These are phyloP conservation scores for Oligia strigilis DNA, from an alignment of 2,888 invertebrate species.

Conservation along the genomic window DNA sequence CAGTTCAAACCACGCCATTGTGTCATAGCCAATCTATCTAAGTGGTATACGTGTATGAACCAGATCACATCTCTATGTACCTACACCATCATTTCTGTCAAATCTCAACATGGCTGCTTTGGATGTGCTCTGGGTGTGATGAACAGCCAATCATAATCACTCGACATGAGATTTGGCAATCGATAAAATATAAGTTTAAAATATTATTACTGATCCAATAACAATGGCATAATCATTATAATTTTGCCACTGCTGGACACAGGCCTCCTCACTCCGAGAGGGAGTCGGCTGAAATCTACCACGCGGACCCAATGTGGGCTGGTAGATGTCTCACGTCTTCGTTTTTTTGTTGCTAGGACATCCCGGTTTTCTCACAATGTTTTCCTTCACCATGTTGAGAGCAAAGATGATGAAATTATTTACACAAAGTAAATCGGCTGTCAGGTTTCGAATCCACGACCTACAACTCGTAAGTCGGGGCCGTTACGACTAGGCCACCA, in stretches of 20 bases:
- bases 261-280: no score
- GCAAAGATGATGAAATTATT: no score
- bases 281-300: no score
- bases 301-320: background rate
- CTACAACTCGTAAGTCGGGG: background rate
- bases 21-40: no score
- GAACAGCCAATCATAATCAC: background rate
- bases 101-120: background rate
- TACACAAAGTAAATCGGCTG: background rate
- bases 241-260: no score
- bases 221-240: background rate
- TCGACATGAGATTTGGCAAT: background rate
- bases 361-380: background rate
- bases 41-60: background rate
- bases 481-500: no score
- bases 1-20: background rate
- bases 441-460: background rate
- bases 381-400: background rate
- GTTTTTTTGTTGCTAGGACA: background rate
- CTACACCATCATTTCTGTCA: background rate
- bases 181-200: background rate
- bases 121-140: background rate
- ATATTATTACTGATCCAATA: background rate
- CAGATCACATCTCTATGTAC: background rate
- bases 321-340: background rate